phyloP scores from a whole-genome alignment of 2,797 vertebrate genomes.

The Myotis myotis region DNA sequence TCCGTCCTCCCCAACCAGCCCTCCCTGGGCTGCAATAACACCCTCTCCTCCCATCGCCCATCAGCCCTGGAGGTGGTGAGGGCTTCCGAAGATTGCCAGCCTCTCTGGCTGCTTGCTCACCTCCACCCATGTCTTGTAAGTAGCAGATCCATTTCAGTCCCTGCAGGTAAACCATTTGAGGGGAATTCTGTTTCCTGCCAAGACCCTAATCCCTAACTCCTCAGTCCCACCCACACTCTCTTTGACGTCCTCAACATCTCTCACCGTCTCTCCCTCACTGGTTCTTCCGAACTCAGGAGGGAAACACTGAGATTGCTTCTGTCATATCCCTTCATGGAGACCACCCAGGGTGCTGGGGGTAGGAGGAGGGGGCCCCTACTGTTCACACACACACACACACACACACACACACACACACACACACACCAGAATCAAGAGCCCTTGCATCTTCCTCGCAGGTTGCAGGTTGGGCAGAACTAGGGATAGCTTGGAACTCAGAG shows the following conservation, averaged over 20 bases:
- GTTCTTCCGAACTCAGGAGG: neutral
- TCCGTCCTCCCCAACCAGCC: neutral
- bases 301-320: neutral
- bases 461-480: neutral
- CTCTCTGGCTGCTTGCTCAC: neutral
- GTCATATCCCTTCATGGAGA: neutral
- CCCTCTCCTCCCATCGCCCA: neutral
- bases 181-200: neutral
- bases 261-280: neutral
- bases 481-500: neutral
- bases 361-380: neutral
- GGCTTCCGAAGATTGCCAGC: neutral
- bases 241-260: fast-evolving
- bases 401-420: neutral
- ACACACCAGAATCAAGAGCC: neutral
- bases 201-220: neutral
- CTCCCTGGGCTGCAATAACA: neutral
- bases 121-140: neutral
- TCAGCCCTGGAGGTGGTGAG: neutral
- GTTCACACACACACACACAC: neutral
- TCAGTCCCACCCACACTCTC: neutral
- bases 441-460: neutral
- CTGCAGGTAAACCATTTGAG: neutral
- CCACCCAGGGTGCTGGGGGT: neutral
- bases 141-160: neutral